Evolutionary conservation across 2,113 vertebrate genomes (phyloP).

Genomic region (Leptocoma aspasia): DNA sequence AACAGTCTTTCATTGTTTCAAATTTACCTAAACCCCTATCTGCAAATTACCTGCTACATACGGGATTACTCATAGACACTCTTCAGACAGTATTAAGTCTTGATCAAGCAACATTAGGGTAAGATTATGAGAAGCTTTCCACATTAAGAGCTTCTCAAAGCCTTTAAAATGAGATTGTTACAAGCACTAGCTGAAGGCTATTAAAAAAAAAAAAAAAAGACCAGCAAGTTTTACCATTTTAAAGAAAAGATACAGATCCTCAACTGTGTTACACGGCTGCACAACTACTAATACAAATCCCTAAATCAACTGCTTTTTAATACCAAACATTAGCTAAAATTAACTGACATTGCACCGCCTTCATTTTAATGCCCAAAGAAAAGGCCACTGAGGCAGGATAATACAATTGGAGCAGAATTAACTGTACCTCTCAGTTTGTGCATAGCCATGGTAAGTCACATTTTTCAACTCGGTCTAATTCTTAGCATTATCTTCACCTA

Average conservation of each 20-base stretch:
- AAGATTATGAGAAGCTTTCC: slow-evolving; percentile 22
- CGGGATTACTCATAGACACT: neutral
- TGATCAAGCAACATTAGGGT: neutral
- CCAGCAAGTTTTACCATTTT: neutral
- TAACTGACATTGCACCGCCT: neutral
- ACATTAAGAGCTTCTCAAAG: slow-evolving; percentile 26
- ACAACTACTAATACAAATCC: neutral
- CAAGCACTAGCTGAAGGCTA: neutral
- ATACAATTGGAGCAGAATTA: neutral
- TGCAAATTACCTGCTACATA: neutral
- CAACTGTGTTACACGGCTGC: neutral
- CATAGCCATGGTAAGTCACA: fast-evolving
- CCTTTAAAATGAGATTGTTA: neutral
- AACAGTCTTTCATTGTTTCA: neutral
- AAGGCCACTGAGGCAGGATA: neutral
- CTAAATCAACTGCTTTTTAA: neutral
- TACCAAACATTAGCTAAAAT: neutral
- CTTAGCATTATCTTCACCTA: neutral
- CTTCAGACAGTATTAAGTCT: neutral
- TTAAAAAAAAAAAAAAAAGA: neutral
- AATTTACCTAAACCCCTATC: neutral
- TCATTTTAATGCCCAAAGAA: neutral
- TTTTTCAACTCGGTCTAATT: neutral
- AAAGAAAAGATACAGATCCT: neutral
- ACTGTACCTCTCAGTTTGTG: neutral